Base-by-base conservation (phyloP, 2,888 invertebrate genomes). In the Scaptomyza parva region DNA sequence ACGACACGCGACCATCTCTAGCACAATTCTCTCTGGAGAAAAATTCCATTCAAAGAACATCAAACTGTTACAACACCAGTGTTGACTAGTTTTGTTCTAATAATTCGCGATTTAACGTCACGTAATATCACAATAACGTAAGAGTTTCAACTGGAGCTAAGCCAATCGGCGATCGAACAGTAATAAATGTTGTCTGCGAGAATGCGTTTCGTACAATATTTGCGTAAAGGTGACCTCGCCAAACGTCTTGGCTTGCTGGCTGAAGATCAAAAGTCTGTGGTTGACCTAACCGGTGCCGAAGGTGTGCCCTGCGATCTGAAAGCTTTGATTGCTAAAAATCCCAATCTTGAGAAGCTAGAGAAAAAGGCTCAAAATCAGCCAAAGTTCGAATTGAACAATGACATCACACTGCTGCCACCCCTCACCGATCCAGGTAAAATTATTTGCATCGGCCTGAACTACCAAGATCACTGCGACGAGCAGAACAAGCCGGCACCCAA, bases 361-460 rank as follows among this genome's bases (percentile, higher is more conserved):
- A 51, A 73, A 11, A 74, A 70, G 62, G 70, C 54, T 7, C 39
- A 54, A 2, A 65, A 63, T 4, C 77, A 59, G 45, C 80, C 73
- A 2, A 70, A 67, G 50, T 5, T 80, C 3, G 30, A 45, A 2
- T 14, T 85, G 0, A 62, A 41, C 44, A 70, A 78, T 66, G 76
- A 88, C 33, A 76, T 91, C 41, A 77, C 76, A 0, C 28, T 91
- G 12, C 48, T 95, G 47, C 93, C 97, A 0, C 97, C 97, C 0
- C 93, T 97, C 18, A 94, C 93, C 1, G 94, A 94, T 43, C 95
- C 96, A 70, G 97, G 97, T 88, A 97, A 97, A 91, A 93, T 97
- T 0, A 93, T 96, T 0, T 97, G 97, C 89, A 94, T 97, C n/a
- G 97, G 97, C 0, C 92, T 97, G 47, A 97, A 98, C 91, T 98